Conservation (phyloP, 2,113 vertebrate genomes). For the Axis porcinus region DNA sequence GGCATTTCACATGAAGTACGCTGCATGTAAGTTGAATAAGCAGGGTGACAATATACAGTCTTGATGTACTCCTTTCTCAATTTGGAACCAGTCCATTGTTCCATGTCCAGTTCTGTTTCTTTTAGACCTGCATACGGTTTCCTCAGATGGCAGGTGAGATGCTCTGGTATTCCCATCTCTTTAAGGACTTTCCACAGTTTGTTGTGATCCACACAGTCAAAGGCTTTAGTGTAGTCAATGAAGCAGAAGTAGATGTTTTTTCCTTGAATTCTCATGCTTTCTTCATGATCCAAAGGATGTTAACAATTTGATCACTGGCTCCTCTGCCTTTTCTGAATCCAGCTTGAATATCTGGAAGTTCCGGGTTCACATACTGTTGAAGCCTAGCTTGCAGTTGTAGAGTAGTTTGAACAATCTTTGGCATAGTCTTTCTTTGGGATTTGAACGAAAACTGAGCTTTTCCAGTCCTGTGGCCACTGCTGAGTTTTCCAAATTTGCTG, state of each 20-base stretch:
- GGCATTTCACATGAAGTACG: background rate
- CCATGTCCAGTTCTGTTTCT: background rate
- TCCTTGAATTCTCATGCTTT: background rate
- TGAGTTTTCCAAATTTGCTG: background rate
- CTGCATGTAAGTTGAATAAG: background rate
- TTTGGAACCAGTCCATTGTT: background rate
- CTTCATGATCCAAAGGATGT: background rate
- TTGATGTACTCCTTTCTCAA: background rate
- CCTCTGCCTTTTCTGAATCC: background rate
- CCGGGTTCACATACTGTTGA: background rate
- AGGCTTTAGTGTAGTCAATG: background rate
- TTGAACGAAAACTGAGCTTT: background rate
- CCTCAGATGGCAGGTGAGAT: background rate
- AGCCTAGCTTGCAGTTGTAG: background rate
- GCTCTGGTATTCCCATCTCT: background rate
- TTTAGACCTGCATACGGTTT: background rate
- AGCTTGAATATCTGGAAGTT: background rate
- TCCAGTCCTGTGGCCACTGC: background rate
- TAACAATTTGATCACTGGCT: background rate
- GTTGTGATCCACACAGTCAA: background rate
- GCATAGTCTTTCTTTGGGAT: background rate
- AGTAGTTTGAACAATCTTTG: background rate
- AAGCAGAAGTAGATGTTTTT: background rate
- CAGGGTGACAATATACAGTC: background rate
- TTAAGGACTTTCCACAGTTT: background rate